These are phyloP conservation scores for Chrysotoxum bicinctum DNA, from an alignment of 2,888 invertebrate genomes.

Conservation along the genomic window DNA sequence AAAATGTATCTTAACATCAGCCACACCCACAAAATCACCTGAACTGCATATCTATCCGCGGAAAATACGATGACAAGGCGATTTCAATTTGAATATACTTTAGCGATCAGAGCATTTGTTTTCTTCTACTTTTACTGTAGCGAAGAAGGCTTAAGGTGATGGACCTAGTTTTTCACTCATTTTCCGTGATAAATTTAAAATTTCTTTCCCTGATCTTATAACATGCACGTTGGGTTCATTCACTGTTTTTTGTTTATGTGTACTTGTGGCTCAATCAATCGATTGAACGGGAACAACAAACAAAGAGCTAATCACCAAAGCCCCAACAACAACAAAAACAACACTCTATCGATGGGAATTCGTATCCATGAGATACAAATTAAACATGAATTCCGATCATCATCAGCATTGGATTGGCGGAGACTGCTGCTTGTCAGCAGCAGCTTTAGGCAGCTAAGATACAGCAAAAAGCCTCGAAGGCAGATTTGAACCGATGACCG, in stretches of 20 bases:
- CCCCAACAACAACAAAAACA: slow-evolving; percentile 34
- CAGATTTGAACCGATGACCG: slow-evolving; percentile 72
- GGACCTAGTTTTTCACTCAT: slow-evolving; percentile 27
- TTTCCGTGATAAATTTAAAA: slow-evolving; percentile 49
- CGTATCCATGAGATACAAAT: slow-evolving; percentile 72
- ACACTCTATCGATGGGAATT: slow-evolving; percentile 72
- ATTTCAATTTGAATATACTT: slow-evolving; percentile 15
- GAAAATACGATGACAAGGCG: slow-evolving; percentile 24
- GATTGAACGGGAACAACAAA: slow-evolving; percentile 70
- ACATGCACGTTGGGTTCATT: slow-evolving; percentile 32
- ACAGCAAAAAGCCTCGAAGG: slow-evolving; percentile 62
- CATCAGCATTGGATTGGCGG: slow-evolving; percentile 48
- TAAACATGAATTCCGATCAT: slow-evolving; percentile 73
- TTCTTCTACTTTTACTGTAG: not conserved
- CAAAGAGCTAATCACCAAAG: slow-evolving; percentile 71
- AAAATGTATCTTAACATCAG: slow-evolving; percentile 8
- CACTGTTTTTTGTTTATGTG: slow-evolving; percentile 28
- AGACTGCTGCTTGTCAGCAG: slow-evolving; percentile 62
- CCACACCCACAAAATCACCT: slow-evolving; percentile 36
- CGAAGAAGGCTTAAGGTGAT: not conserved
- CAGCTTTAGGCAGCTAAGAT: slow-evolving; percentile 44
- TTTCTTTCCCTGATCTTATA: slow-evolving; percentile 31
- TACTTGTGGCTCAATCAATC: slow-evolving; percentile 60
- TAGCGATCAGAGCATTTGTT: not conserved
- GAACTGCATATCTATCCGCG: not conserved